A percentile compares a stretch with the other conserved stretches of the same genome.
Conservation (phyloP, 1,140 invertebrate genomes). For the Dendrolimus kikuchii region DNA sequence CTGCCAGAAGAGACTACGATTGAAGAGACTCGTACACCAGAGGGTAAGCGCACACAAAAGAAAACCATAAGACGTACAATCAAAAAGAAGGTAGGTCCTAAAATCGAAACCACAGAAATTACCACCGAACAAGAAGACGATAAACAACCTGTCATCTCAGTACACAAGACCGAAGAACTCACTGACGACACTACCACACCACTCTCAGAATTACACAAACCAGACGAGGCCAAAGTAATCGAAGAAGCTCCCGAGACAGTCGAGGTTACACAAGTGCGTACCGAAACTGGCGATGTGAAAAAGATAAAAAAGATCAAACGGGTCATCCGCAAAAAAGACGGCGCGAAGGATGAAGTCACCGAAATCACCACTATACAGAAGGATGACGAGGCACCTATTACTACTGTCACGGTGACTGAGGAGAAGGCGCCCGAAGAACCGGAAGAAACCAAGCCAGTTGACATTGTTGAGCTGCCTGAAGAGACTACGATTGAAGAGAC, state of each 20-base stretch:
- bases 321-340: conserved; percentile 51
- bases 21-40: conserved; percentile 19
- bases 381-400: conserved; percentile 55
- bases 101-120: conserved; percentile 38
- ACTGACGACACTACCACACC: conserved; percentile 19
- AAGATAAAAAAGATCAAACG: conserved; percentile 44
- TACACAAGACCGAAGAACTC: conserved; percentile 27
- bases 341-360: conserved; percentile 53
- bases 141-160: conserved; percentile 2
- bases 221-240: neutral
- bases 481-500: conserved; percentile 18
- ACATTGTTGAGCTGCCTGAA: neutral
- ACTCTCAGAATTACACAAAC: conserved; percentile 4
- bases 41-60: conserved; percentile 32
- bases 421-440: neutral
- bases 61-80: conserved; percentile 46
- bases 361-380: conserved; percentile 68
- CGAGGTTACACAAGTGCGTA: conserved; percentile 56
- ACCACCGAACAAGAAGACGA: conserved; percentile 32
- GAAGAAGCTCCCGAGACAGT: conserved; percentile 42
- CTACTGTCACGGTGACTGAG: conserved; percentile 20
- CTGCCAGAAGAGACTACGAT: conserved; percentile 2
- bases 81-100: conserved; percentile 32
- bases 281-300: conserved; percentile 44
- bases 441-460: conserved; percentile 17